Base-by-base conservation (phyloP, 2,797 vertebrate genomes). In the Leptodactylus fallax region DNA sequence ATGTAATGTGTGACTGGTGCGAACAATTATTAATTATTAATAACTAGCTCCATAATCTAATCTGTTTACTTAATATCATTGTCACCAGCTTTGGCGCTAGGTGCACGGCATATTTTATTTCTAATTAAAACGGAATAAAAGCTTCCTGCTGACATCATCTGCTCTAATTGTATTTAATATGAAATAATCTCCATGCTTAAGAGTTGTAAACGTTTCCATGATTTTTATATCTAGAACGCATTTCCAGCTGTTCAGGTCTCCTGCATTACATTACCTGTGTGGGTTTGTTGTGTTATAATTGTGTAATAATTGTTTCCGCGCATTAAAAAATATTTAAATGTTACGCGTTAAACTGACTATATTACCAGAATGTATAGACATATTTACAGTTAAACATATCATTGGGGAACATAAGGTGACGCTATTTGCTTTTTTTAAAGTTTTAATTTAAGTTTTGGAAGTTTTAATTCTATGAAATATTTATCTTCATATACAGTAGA, bases 141-240 rank as follows among this genome's bases (percentile, higher is more conserved):
- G 77, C 77, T 81, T 80, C 87, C 87, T 88, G 87, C 82, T 85
- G 87, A 84, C 81, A 88, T 60, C 74, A 88, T 88, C 81, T 79
- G 65, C 83, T 61, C 58, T 88, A 81, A 85, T 85, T 88, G 87
- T 85, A 79, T 85, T 88, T 85, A 88, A 88, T 88, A 53, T 80
- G 23, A 85, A 79, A 84, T 88, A 85, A 79, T 79, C 83, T 85
- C 84, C 77, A 60, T 69, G 79, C 77, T 72, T 79, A 72, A 80
- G 45, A 79, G 56, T 74, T 58, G 65, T 72, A 74, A 80, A 65
- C 79, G 82, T 45, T 80, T 71, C 56, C 77, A 60, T 36, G 55
- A 45, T 27, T 88, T 36, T 80, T 79, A 88, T 88, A 79, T 84
- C 83, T 84, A 79, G 63, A 71, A 71, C n/a, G 17, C 23, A 11